Conservation (phyloP, 1,140 invertebrate species). For the Neotoxoptera formosana region DNA sequence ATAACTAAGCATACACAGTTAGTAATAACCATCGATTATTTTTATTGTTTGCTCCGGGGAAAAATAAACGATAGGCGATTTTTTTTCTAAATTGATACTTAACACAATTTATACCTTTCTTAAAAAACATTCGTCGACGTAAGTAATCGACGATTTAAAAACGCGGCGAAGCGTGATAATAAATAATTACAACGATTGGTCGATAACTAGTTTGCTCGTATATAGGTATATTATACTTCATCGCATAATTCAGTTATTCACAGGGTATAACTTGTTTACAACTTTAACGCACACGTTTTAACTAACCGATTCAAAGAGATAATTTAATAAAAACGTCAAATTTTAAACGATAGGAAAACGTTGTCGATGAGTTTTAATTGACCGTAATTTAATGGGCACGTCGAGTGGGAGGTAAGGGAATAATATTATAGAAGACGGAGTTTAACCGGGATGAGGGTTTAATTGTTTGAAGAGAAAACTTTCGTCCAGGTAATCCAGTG, state of each 20-base stretch:
- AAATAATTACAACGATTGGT: background rate
- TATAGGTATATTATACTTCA: background rate
- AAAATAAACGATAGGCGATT: background rate
- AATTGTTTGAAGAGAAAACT: slow-evolving; percentile 43
- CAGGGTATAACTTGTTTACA: background rate
- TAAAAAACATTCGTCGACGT: background rate
- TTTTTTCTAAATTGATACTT: background rate
- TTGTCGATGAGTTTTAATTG: slow-evolving; percentile 22
- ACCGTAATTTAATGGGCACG: slow-evolving; percentile 21
- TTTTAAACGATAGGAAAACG: slow-evolving; percentile 35
- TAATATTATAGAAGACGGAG: slow-evolving; percentile 12
- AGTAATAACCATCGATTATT: background rate
- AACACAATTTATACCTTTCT: background rate
- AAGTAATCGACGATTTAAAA: background rate
- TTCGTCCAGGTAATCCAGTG: slow-evolving; percentile 28
- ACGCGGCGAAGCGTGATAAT: too few relatives aligned
- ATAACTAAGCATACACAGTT: background rate
- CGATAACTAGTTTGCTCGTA: background rate
- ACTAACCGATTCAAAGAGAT: background rate
- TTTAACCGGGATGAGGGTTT: background rate
- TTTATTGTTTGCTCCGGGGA: background rate
- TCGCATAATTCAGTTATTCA: slow-evolving; percentile 1
- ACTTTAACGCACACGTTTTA: background rate
- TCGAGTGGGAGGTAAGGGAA: background rate
- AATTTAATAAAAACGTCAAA: slow-evolving; percentile 40